phyloP scores from a whole-genome alignment of 2,113 vertebrate species.

The Syngnathus typhle region DNA sequence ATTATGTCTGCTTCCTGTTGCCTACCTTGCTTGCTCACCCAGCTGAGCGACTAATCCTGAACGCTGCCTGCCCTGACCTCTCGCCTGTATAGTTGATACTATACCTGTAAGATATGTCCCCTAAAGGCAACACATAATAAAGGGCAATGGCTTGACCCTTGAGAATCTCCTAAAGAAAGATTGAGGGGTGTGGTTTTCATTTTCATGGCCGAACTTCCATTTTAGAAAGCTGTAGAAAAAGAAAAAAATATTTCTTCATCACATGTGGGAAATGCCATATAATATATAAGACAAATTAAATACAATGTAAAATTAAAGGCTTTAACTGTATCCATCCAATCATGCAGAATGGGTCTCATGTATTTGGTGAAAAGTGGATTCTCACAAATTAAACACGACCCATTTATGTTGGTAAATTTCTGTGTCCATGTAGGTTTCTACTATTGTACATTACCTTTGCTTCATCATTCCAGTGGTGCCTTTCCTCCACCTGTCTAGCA shows the following conservation, averaged over 20 bases:
- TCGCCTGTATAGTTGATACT: background rate
- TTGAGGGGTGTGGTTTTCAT: background rate
- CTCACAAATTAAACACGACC: background rate
- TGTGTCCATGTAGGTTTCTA: background rate
- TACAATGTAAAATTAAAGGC: background rate
- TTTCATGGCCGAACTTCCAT: background rate
- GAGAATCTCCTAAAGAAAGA: background rate
- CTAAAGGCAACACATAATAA: background rate
- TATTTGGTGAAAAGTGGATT: background rate
- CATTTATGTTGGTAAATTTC: background rate
- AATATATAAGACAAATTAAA: background rate
- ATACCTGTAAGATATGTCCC: background rate
- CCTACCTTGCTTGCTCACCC: too few species aligned
- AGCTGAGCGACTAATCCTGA: too few species aligned
- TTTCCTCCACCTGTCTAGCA: constrained; percentile 53
- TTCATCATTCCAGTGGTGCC: constrained; percentile 57
- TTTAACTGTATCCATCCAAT: background rate
- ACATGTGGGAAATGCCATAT: too few species aligned
- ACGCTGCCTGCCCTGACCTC: too few species aligned
- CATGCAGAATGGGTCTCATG: background rate
- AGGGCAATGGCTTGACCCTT: background rate
- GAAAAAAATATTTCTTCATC: background rate
- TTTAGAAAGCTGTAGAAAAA: background rate
- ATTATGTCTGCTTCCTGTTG: too few species aligned
- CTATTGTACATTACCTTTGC: constrained; percentile 20